Evolutionary conservation across 2,888 invertebrate genomes (phyloP).

Genomic region (Mellilla xanthometata): DNA sequence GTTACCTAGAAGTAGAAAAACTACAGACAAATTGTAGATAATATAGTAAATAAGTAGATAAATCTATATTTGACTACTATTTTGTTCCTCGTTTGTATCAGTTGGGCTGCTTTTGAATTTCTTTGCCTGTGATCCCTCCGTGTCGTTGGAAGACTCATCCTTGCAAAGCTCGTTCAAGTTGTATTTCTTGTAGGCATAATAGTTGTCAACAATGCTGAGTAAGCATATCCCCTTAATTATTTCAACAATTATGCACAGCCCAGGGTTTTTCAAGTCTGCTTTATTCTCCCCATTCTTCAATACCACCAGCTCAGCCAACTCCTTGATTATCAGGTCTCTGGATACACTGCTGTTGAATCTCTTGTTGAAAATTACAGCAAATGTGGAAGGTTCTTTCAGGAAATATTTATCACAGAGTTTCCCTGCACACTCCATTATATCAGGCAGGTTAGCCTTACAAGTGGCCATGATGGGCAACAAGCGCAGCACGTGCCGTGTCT

Average conservation of each 20-base stretch:
- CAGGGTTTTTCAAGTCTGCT: conserved; percentile 90
- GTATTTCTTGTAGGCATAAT: conserved; percentile 90
- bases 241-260: conserved; percentile 91
- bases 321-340: conserved; percentile 87
- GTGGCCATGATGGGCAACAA: conserved; percentile 91
- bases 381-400: conserved; percentile 86
- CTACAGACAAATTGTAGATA: conserved; percentile 43
- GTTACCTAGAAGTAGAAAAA: conserved; percentile 57
- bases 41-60: conserved; percentile 39
- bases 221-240: conserved; percentile 91
- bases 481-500: conserved; percentile 89
- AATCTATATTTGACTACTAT: conserved; percentile 47
- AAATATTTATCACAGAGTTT: conserved; percentile 89
- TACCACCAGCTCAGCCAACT: conserved; percentile 87
- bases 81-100: conserved; percentile 47
- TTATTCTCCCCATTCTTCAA: conserved; percentile 87
- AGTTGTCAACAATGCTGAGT: conserved; percentile 90
- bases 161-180: conserved; percentile 88
- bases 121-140: conserved; percentile 68
- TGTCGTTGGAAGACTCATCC: conserved; percentile 61
- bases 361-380: conserved; percentile 89
- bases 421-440: conserved; percentile 86
- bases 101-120: conserved; percentile 61
- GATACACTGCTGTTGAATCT: conserved; percentile 89
- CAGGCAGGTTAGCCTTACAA: conserved; percentile 90